phyloP scores from a whole-genome alignment of 2,888 invertebrate genomes.

The Drosophila atroscutellata region DNA sequence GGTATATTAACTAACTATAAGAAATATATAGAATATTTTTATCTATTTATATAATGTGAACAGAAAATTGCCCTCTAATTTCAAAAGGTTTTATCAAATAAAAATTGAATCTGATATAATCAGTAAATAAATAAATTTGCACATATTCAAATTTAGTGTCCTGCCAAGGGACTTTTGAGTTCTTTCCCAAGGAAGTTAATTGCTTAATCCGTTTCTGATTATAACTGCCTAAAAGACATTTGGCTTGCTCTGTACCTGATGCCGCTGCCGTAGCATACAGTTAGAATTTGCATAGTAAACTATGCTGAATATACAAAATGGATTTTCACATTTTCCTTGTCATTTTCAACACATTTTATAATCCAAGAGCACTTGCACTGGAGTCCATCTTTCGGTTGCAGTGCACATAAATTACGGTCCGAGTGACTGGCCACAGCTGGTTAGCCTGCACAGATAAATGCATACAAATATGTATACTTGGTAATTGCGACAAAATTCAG shows the following conservation, averaged over 20 bases:
- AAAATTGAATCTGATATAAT: neutral
- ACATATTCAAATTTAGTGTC: neutral
- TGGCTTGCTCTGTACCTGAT: neutral
- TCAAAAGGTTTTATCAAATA: neutral
- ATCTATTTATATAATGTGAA: neutral
- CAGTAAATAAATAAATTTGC: neutral
- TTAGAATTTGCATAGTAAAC: neutral
- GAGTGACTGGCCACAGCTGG: constrained; percentile 31
- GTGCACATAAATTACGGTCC: constrained; percentile 30
- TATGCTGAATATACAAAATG: neutral
- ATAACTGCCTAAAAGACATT: neutral
- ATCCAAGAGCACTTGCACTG: constrained; percentile 7
- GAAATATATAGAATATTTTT: neutral
- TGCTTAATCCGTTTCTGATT: neutral
- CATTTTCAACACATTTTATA: constrained; percentile 13
- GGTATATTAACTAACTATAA: neutral
- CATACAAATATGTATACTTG: constrained; percentile 14
- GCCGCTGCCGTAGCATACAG: neutral
- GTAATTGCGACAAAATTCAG: constrained; percentile 59
- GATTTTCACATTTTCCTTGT: neutral
- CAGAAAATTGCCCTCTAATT: neutral
- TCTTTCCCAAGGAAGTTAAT: neutral
- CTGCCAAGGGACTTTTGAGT: neutral
- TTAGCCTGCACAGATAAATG: constrained; percentile 1
- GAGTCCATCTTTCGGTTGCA: neutral